phyloP scores from a whole-genome alignment of 2,113 vertebrate species.

The Nerophis lumbriciformis region DNA sequence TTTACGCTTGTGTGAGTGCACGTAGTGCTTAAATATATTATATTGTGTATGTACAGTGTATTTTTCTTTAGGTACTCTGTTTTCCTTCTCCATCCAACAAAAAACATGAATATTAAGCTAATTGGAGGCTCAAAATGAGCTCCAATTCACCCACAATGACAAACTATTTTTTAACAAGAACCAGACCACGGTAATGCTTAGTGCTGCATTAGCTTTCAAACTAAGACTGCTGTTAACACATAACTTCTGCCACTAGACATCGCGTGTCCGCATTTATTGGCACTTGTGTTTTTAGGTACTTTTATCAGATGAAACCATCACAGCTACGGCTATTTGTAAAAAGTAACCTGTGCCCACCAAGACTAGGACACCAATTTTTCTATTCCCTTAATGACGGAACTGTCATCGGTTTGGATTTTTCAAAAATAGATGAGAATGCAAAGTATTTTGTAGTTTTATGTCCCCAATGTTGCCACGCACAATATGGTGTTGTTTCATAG shows the following conservation, averaged over 20 bases:
- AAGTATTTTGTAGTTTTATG: background rate
- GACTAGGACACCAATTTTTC: background rate
- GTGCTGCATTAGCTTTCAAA: constrained; percentile 2
- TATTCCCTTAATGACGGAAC: background rate
- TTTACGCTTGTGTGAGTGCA: constrained; percentile 3
- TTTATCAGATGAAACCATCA: constrained; percentile 33
- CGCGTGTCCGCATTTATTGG: background rate
- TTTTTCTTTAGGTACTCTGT: background rate
- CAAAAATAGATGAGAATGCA: constrained; percentile 5
- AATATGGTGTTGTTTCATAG: background rate
- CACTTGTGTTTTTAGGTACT: background rate
- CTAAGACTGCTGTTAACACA: constrained; percentile 8
- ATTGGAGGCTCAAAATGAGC: too few relatives aligned
- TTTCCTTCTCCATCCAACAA: too few relatives aligned
- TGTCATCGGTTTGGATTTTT: constrained; percentile 1
- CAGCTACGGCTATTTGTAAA: constrained; percentile 32
- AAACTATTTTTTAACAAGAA: background rate
- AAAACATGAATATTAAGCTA: background rate
- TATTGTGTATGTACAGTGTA: background rate
- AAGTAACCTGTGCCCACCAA: constrained; percentile 25
- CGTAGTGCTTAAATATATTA: background rate
- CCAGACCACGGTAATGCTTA: constrained; percentile 8
- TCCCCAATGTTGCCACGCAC: background rate
- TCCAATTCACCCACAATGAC: too few relatives aligned
- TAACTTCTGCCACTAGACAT: constrained; percentile 13